phyloP scores from a whole-genome alignment of 1,140 invertebrate genomes.

The Halictus rubicundus region DNA sequence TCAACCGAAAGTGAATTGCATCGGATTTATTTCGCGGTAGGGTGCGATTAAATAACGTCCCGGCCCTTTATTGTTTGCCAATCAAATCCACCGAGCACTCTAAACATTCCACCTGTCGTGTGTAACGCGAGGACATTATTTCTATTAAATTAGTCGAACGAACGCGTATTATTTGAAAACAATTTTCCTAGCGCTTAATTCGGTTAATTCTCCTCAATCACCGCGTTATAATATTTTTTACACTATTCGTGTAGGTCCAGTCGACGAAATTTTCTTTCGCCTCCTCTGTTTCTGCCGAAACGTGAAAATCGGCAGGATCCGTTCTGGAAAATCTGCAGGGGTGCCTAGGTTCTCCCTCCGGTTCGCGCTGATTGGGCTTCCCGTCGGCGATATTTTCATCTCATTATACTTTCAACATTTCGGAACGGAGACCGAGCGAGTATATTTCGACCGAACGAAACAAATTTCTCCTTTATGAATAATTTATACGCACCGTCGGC shows the following conservation, averaged over 20 bases:
- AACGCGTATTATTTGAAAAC: not conserved
- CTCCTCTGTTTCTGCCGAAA: not conserved
- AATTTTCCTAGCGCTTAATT: no score
- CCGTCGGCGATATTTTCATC: slow-evolving; percentile 42
- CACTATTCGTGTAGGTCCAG: no score
- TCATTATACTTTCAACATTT: slow-evolving; percentile 45
- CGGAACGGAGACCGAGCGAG: slow-evolving; percentile 1
- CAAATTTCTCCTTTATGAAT: slow-evolving; percentile 43
- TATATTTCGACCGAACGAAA: slow-evolving; percentile 44
- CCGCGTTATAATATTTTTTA: no score
- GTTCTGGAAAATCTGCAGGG: not conserved
- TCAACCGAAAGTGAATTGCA: slow-evolving; percentile 52
- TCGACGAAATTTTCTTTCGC: no score
- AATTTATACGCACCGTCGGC: slow-evolving; percentile 30
- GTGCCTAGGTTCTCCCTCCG: not conserved
- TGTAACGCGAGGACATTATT: not conserved
- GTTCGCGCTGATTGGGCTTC: slow-evolving; percentile 22
- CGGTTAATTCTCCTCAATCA: no score
- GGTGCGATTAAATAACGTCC: slow-evolving; percentile 38
- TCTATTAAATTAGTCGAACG: not conserved
- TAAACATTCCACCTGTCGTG: not conserved
- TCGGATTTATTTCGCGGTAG: slow-evolving; percentile 45
- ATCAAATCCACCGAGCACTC: slow-evolving; percentile 12
- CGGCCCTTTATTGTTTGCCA: slow-evolving; percentile 25
- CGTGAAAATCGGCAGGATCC: not conserved